Percentiles rank a stretch among this genome's conserved stretches.
phyloP scores from a whole-genome alignment of 2,888 invertebrate genomes.

The Chymomyza caudatula region DNA sequence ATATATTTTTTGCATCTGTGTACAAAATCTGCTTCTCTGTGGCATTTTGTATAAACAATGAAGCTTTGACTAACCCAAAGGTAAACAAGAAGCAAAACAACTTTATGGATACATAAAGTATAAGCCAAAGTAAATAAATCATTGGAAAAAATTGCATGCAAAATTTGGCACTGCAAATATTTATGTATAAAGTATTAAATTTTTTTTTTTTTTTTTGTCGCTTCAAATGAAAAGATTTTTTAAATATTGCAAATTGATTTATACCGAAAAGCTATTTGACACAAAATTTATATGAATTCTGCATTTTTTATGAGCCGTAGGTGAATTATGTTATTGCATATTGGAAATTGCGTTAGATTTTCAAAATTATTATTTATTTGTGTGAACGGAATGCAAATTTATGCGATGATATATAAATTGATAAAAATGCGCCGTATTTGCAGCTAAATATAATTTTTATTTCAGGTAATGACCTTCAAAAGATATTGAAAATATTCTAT shows the following conservation, averaged over 20 bases:
- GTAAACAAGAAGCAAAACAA: not conserved
- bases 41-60: not conserved
- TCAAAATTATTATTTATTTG: not conserved
- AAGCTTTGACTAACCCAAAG: not conserved
- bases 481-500: too few species aligned
- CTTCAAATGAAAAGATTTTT: not conserved
- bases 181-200: not conserved
- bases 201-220: not conserved
- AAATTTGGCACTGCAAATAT: not conserved
- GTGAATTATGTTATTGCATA: not conserved
- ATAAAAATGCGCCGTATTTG: too few species aligned
- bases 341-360: not conserved
- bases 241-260: not conserved
- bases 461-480: too few species aligned
- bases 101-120: not conserved
- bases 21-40: not conserved
- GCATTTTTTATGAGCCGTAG: not conserved
- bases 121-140: conserved; percentile 1
- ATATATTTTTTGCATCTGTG: not conserved
- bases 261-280: not conserved
- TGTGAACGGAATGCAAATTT: not conserved
- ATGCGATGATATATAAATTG: not conserved
- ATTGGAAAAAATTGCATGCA: not conserved
- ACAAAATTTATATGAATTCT: not conserved
- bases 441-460: too few species aligned